Base-by-base conservation (phyloP, 1,140 invertebrate species). In the Drosophila parabipectinata region DNA sequence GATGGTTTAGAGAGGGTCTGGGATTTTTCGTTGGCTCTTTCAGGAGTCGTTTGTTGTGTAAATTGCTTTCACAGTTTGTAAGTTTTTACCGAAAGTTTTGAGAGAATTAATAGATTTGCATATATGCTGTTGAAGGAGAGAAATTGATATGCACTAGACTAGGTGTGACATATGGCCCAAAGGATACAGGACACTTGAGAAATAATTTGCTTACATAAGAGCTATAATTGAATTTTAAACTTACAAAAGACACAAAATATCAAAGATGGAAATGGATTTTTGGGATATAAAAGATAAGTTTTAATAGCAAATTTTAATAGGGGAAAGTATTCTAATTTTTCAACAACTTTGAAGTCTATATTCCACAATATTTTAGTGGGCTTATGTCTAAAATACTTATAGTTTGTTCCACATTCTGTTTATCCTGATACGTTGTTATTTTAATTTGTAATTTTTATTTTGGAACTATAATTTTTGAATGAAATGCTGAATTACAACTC, bases 71-170 rank as follows among this genome's bases (percentile, higher is more conserved):
- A 37, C 37, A 56, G 55, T 53, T 52, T 72, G 54, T n/a, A 52
- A 72, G 66, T 72, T 72, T 34, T 15, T 45, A 10, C 50, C 26
- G 8, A 56, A 69, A 69, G 24, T 68, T 68, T 50, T 15, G 62
- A 68, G 14, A 30, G 66, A 69, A 68, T 69, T 57, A 69, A 69
- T 69, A 69, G 63, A 57, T 69, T 69, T 68, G 63, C 66, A 69
- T 69, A 56, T 39, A 62, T 64, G 59, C 18, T 10, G 44, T 18
- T 28, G 26, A 28, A 28, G 26, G 26, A 28, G 26, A 10, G 44
- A 47, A 47, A 24, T 52, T 30, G 59, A 34, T 18, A 52, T 47
- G 28, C 9, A 9, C 48, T 24, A 6, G 26, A 6, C 26, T 28
- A 28, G 26, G 39, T 14, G 62, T 66, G n/a, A 50, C 62, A 59